Evolutionary conservation across 2,888 invertebrate genomes (phyloP).

Genomic region (Drosophila diplacantha): DNA sequence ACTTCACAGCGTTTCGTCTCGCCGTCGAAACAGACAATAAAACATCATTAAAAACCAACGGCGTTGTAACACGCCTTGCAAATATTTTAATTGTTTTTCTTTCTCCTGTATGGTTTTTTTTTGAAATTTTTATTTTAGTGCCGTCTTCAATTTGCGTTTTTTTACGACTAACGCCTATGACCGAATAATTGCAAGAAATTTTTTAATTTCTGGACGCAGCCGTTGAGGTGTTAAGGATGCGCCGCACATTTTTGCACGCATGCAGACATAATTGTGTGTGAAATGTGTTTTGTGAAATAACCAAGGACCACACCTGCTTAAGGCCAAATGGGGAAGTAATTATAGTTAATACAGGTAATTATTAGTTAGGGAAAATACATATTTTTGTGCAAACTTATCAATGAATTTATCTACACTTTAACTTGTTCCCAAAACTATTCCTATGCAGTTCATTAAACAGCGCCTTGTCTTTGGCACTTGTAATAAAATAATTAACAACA

Average conservation of each 20-base stretch:
- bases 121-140: constrained; percentile 1
- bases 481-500: constrained; percentile 37
- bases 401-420: neutral
- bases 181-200: constrained; percentile 41
- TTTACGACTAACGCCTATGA: constrained; percentile 30
- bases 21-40: constrained; percentile 68
- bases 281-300: constrained; percentile 12
- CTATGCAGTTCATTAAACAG: constrained; percentile 4
- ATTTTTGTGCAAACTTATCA: neutral
- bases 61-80: constrained; percentile 66
- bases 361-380: neutral
- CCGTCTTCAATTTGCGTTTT: constrained; percentile 38
- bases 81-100: constrained; percentile 67
- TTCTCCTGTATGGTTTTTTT: constrained; percentile 13
- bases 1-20: constrained; percentile 42
- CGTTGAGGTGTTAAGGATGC: constrained; percentile 34
- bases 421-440: neutral
- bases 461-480: constrained; percentile 11
- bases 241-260: constrained; percentile 20
- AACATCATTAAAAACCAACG: constrained; percentile 70
- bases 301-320: constrained; percentile 19
- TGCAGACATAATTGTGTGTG: constrained; percentile 27
- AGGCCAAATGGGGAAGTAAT: neutral
- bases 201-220: constrained; percentile 13
- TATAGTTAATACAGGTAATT: neutral